Evolutionary conservation across 2,113 vertebrate genomes (phyloP), one percentile per base, ranked within the genome.

Genomic region (Phodopus roborovskii): DNA sequence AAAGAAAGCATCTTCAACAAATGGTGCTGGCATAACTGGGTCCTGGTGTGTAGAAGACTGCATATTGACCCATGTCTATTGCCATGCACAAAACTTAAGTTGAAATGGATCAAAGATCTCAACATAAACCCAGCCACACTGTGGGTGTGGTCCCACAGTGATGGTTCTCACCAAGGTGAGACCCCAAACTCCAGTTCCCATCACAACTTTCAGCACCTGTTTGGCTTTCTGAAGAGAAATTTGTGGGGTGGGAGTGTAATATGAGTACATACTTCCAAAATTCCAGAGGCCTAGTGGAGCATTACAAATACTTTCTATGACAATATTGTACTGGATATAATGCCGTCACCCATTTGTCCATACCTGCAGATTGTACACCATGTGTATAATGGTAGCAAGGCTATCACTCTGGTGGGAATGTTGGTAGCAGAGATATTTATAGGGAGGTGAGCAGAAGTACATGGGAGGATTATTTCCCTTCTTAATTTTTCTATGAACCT

Each of bases 91-190:
- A 45, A 45, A 45, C 45, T 45, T 45, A 45, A 45, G 45, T 45
- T 6, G 3, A 45, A 45, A 45, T 45, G 45, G 45, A 45, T 45
- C 45, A 45, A 45, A 45, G 45, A 45, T 6, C 45, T 45, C 45
- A 45, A 45, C 45, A 45, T 45, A 45, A 45, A 45, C 6, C 45
- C 45, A 45, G 45, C 45, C 45, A 45, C 45, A 45, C 45, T 45
- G 45, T 1, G 2, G 36, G 1, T 4, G 33, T 79, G 33, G 6
- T 84, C n/a, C 75, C 0, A 1, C 58, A 48, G 20, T 5, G 2
- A 16, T 19, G 4, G 36, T 73, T 33, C 85, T 60, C n/a, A 58
- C 12, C 2, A 22, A 30, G 36, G 1, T 45, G 68, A 91, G 70
- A 68, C 3, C 8, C 62, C 50, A 60, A 60, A 36, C 11, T 39